A percentile compares a stretch with the other conserved stretches of the same genome.
phyloP scores from a whole-genome alignment of 2,113 vertebrate genomes.

The Chloropsis cyanopogon region DNA sequence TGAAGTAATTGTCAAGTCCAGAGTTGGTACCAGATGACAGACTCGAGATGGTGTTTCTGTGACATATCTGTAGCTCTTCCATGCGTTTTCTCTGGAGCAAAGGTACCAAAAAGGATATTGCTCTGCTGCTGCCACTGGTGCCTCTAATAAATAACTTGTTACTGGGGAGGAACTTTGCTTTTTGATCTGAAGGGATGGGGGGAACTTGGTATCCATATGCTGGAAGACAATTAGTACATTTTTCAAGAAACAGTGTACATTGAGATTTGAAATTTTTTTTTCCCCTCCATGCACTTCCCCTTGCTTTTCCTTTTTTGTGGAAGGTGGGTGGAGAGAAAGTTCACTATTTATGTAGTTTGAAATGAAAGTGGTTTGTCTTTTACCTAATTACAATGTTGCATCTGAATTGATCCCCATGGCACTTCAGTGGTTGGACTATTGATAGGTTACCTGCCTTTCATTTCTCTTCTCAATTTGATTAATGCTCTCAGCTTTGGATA shows the following conservation, averaged over 20 bases:
- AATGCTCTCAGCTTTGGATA: background rate
- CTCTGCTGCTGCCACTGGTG: background rate
- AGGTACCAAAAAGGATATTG: background rate
- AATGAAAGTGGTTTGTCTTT: background rate
- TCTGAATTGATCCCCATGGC: background rate
- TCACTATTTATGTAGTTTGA: background rate
- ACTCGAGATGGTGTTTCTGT: background rate
- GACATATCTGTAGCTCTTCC: background rate
- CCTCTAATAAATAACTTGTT: background rate
- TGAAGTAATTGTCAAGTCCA: background rate
- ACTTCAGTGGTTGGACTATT: background rate
- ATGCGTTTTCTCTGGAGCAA: background rate
- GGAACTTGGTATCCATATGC: fast-evolving
- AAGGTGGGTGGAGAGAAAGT: background rate
- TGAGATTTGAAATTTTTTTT: background rate
- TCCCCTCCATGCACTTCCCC: background rate
- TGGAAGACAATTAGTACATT: fast-evolving
- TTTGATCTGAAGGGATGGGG: background rate
- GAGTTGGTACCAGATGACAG: background rate
- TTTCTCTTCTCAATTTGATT: slow-evolving; percentile 28
- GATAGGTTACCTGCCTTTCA: background rate
- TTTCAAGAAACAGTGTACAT: background rate
- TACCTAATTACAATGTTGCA: background rate
- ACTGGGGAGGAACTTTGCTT: background rate
- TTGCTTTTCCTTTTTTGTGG: background rate